Evolutionary conservation across 1,140 invertebrate genomes (phyloP).

Genomic region (Palaemon carinicauda): DNA sequence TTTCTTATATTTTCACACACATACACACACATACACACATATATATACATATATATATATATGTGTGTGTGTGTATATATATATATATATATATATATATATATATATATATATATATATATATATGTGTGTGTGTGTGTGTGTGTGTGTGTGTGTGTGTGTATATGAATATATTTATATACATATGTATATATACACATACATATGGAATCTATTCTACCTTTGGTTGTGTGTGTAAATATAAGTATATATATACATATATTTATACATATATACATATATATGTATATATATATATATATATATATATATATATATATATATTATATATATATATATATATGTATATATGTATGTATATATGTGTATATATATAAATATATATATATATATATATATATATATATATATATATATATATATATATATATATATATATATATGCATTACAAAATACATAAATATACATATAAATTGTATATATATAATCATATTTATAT

Average conservation of each 20-base stretch:
- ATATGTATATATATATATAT: slow-evolving; percentile 23
- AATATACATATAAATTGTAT: too few species aligned
- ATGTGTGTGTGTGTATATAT: neutral
- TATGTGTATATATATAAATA: neutral
- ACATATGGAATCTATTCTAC: too few species aligned
- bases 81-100: neutral
- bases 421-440: slow-evolving; percentile 18
- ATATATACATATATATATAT: neutral
- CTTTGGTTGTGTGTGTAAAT: too few species aligned
- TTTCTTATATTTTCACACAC: too few species aligned
- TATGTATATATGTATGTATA: neutral
- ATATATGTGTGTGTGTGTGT: neutral
- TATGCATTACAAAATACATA: neutral
- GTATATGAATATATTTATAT: neutral
- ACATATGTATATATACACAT: neutral
- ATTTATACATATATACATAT: slow-evolving; percentile 19
- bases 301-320: slow-evolving; percentile 23
- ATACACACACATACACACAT: neutral
- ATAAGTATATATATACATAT: slow-evolving; percentile 8
- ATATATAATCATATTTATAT: too few species aligned
- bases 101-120: neutral
- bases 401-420: neutral
- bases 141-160: neutral
- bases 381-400: slow-evolving; percentile 5
- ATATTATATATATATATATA: slow-evolving; percentile 17